Conservation (phyloP, 2,113 vertebrate genomes). For the Corythornis madagascariensis region DNA sequence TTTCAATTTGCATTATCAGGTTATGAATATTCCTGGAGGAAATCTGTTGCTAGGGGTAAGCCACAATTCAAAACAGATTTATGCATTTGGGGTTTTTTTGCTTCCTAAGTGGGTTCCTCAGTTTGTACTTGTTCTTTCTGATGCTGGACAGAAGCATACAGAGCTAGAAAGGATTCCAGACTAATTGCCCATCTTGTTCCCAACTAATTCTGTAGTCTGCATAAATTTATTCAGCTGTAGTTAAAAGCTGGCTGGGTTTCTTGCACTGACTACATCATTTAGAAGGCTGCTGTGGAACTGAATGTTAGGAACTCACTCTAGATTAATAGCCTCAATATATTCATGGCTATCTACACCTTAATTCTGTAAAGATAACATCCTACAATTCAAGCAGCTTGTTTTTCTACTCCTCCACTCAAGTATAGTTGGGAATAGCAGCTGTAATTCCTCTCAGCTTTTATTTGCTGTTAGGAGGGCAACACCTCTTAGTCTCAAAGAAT, state of each 20-base stretch:
- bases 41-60: constrained; percentile 11
- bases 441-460: not conserved
- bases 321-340: not conserved
- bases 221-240: not conserved
- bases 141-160: not conserved
- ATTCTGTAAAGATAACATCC: not conserved
- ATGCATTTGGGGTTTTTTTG: not conserved
- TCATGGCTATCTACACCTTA: not conserved
- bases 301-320: not conserved
- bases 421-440: not conserved
- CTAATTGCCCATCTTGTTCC: not conserved
- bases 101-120: not conserved
- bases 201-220: not conserved
- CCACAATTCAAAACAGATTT: not conserved
- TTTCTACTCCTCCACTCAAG: not conserved
- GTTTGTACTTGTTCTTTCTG: not conserved
- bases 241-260: not conserved
- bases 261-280: not conserved
- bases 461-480: not conserved
- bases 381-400: not conserved
- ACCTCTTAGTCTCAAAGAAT: not conserved
- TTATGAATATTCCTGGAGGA: constrained; percentile 25
- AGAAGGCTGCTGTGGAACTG: not conserved
- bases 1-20: not conserved
- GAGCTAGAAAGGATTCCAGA: not conserved